Base-by-base conservation (phyloP, 2,888 invertebrate species). In the Diarsia dahlii region DNA sequence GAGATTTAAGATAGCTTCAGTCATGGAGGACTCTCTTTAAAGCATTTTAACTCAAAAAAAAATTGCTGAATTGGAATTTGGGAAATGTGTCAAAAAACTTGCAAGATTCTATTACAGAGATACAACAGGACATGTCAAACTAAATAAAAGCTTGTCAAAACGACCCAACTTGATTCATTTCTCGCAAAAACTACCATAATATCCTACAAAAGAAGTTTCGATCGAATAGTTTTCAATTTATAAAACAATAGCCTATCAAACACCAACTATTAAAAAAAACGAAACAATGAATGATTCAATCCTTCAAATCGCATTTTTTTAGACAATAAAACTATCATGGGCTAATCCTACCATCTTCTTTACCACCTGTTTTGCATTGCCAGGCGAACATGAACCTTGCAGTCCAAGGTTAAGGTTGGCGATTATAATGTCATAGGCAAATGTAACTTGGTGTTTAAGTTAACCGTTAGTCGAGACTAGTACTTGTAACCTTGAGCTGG, bases 401-500 rank as follows among this genome's bases (percentile, higher is more conserved):
- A 0, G 0, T 3, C 39, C 48, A 67, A 58, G 63, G 3, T 48
- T 74, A 78, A 48, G 63, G 60, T 66, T 39, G n/a, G 12, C 5
- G 18, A 34, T 71, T 56, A 74, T 50, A 45, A 60, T 62, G n/a
- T 76, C 20, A 45, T 50, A 62, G 23, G 77, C 46, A 69, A 74
- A 78, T 69, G 48, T 69, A 69, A 23, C 52, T 82, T 86, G 71
- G 84, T 78, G 63, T 28, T 65, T 71, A 58, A 71, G 68, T 68
- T 65, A 69, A 87, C 90, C 90, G 90, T 90, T 90, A 84, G 72
- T 20, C 67, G 75, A 68, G 77, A 66, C 56, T 84, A 74, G 87
- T 79, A 74, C 84, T 81, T 87, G 87, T 71, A 84, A 84, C 92
- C 92, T 92, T 91, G 91, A 74, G 72, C 54, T 77, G 81, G 91